A percentile compares a stretch with the other conserved stretches of the same genome.
These are phyloP conservation scores for Phaetusa simplex DNA, from an alignment of 2,113 vertebrate genomes.

Conservation along the genomic window DNA sequence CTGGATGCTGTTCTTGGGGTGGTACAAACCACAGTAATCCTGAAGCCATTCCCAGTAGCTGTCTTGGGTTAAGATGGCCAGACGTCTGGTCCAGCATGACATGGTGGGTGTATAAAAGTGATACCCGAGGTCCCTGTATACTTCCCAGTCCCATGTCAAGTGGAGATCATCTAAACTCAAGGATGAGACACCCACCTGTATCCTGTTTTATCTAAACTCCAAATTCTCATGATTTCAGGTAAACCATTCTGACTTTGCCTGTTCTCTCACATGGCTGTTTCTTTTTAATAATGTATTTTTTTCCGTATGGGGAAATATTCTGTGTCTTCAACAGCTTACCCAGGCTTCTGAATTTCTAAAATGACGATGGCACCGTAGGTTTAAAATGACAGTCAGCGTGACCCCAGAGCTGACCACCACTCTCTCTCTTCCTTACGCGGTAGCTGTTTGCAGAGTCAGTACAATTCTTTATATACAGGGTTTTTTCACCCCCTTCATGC, in stretches of 20 bases:
- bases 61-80: not conserved
- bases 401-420: not conserved
- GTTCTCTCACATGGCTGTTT: not conserved
- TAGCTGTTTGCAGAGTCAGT: constrained; percentile 57
- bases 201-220: not conserved
- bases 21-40: not conserved
- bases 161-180: not conserved
- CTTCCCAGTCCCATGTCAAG: not conserved
- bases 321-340: not conserved
- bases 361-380: not conserved
- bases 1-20: not conserved
- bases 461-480: constrained; percentile 23
- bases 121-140: not conserved
- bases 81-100: not conserved
- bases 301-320: not conserved
- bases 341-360: not conserved
- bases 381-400: not conserved
- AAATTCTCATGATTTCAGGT: not conserved
- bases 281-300: not conserved
- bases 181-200: not conserved
- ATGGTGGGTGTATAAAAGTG: not conserved
- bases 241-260: not conserved
- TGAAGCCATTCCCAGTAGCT: not conserved
- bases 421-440: not conserved
- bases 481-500: not conserved